phyloP scores from a whole-genome alignment of 37 sponge, comb jelly and placozoan genomes.

The Beroe ovata region DNA sequence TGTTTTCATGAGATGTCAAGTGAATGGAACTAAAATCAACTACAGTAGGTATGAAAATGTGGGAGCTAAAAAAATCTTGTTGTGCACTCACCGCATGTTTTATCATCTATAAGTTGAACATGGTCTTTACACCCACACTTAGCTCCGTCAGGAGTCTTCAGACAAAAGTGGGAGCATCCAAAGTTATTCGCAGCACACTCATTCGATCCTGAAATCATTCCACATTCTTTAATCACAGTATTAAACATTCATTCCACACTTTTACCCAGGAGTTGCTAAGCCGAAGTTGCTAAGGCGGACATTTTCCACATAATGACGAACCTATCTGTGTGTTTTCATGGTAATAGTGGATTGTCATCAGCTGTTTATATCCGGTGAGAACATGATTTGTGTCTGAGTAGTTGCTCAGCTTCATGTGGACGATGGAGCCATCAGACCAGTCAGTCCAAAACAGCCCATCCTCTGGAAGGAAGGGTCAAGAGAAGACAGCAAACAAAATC shows the following conservation, averaged over 20 bases:
- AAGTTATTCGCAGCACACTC: constrained; percentile 29
- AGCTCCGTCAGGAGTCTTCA: constrained; percentile 15
- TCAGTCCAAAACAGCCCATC: constrained; percentile 6
- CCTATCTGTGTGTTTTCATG: constrained; percentile 40
- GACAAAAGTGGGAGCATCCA: constrained; percentile 51
- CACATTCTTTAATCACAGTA: too few species aligned
- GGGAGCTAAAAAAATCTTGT: background rate
- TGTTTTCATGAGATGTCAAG: too few species aligned
- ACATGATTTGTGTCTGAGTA: background rate
- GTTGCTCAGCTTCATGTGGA: background rate
- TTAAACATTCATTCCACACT: too few species aligned
- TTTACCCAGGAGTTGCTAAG: too few species aligned
- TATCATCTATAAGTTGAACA: background rate
- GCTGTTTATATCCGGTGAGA: background rate
- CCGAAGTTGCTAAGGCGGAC: too few species aligned
- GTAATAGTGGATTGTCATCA: constrained; percentile 55
- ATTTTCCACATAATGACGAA: background rate
- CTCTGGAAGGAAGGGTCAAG: background rate
- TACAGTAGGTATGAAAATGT: background rate
- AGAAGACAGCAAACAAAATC: too few species aligned
- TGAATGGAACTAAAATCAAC: too few species aligned
- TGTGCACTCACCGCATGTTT: constrained; percentile 16
- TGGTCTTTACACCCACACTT: constrained; percentile 15
- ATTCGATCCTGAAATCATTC: constrained; percentile 55
- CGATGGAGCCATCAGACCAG: background rate